Conservation (phyloP, 2,797 vertebrate genomes). For the Telmatherina bonti region DNA sequence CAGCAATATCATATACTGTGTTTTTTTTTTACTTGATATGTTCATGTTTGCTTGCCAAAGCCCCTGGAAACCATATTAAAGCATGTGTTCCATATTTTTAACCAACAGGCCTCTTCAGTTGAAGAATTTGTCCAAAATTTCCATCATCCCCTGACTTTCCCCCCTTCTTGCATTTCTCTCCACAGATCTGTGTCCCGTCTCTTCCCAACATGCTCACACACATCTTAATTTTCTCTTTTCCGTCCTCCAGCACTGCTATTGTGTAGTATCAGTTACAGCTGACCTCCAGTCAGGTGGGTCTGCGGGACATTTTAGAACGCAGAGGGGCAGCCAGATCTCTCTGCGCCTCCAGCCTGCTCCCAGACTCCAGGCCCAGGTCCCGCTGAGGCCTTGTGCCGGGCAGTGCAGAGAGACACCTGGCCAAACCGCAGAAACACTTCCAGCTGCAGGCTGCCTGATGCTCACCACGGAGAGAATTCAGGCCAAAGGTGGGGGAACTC, state of each 20-base stretch:
- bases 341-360: constrained; percentile 65
- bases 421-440: constrained; percentile 83
- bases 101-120: constrained; percentile 67
- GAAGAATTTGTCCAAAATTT: constrained; percentile 75
- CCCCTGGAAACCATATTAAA: constrained; percentile 80
- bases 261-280: constrained; percentile 78
- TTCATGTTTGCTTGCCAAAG: constrained; percentile 73
- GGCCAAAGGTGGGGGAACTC: constrained; percentile 81
- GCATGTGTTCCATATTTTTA: constrained; percentile 69
- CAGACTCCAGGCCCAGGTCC: constrained; percentile 73
- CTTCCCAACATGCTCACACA: constrained; percentile 70
- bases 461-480: constrained; percentile 79
- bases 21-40: constrained; percentile 73
- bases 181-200: constrained; percentile 48
- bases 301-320: constrained; percentile 74
- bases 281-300: constrained; percentile 80
- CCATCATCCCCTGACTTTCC: constrained; percentile 62
- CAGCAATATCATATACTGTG: constrained; percentile 74
- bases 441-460: constrained; percentile 83
- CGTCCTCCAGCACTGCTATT: constrained; percentile 65
- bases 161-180: constrained; percentile 32
- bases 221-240: constrained; percentile 69
- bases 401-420: constrained; percentile 80
- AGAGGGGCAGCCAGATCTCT: constrained; percentile 70
- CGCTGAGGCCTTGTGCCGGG: constrained; percentile 75